Conservation (phyloP, 2,113 vertebrate genomes). For the Pollimyrus isidori region DNA sequence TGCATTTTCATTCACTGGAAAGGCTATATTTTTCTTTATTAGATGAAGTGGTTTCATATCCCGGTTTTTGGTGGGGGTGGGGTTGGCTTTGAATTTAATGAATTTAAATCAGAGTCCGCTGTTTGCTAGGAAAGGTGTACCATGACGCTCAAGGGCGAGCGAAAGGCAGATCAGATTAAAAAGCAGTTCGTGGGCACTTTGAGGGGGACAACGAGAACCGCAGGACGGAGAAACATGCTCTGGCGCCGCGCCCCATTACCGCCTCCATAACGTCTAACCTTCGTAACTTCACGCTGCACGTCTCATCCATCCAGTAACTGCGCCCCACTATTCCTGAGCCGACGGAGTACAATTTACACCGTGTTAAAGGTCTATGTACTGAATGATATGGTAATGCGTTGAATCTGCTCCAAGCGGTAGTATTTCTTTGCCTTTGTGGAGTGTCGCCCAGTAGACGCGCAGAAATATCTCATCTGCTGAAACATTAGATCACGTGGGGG, state of each 20-base stretch:
- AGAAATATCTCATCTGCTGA: background rate
- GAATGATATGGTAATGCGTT: background rate
- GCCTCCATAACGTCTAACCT: background rate
- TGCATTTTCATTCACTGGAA: background rate
- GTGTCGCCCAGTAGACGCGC: background rate
- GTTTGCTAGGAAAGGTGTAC: background rate
- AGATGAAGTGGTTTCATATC: background rate
- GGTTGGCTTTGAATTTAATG: background rate
- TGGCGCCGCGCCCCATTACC: background rate
- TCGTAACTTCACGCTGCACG: background rate
- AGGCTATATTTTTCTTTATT: background rate
- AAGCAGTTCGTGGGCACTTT: background rate
- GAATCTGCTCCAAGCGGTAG: background rate
- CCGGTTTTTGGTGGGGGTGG: background rate
- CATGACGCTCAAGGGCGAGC: background rate
- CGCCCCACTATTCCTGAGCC: background rate
- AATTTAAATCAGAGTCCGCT: background rate
- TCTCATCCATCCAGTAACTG: background rate
- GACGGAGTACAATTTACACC: background rate
- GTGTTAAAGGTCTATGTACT: background rate
- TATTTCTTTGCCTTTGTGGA: background rate
- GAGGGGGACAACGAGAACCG: background rate
- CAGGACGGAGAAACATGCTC: background rate
- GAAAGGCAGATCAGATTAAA: constrained; percentile 15
- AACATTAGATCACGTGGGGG: background rate